Evolutionary conservation across 2,888 invertebrate species (phyloP).

Genomic region (Linnaemya tessellans): DNA sequence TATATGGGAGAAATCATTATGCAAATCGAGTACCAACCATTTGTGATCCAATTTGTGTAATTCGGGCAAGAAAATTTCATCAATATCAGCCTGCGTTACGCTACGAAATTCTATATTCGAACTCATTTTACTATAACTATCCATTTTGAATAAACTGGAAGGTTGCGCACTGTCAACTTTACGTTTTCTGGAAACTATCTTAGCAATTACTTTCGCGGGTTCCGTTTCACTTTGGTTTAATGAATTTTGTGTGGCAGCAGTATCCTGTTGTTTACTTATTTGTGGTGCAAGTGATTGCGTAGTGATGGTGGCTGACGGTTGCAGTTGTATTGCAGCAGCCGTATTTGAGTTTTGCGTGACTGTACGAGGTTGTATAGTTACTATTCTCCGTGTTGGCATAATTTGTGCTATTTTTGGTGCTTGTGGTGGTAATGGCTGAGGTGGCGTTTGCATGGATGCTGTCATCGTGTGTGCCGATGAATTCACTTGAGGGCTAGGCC

Average conservation of each 20-base stretch:
- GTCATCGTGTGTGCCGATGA: neutral
- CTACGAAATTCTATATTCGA: slow-evolving; percentile 79
- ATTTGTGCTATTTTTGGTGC: slow-evolving; percentile 56
- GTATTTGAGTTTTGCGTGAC: slow-evolving; percentile 2
- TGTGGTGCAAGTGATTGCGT: neutral
- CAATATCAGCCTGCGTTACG: slow-evolving; percentile 76
- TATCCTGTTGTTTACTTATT: neutral
- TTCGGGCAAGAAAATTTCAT: slow-evolving; percentile 79
- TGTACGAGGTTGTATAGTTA: slow-evolving; percentile 21
- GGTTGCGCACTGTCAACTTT: slow-evolving; percentile 27
- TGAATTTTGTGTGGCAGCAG: neutral
- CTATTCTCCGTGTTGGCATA: slow-evolving; percentile 49
- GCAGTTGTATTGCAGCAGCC: neutral
- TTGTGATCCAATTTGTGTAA: slow-evolving; percentile 77
- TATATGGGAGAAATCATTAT: slow-evolving; percentile 82
- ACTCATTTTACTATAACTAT: slow-evolving; percentile 74
- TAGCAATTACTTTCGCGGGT: neutral
- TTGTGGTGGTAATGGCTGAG: neutral
- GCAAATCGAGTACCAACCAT: slow-evolving; percentile 81
- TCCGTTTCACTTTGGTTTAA: slow-evolving; percentile 3
- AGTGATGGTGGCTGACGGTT: slow-evolving; percentile 1
- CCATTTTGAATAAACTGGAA: slow-evolving; percentile 50
- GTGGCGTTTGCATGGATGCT: neutral
- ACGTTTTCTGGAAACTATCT: slow-evolving; percentile 50
- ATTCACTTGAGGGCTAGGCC: slow-evolving; percentile 30